Evolutionary conservation across 2,113 vertebrate species (phyloP).

Genomic region (Siniperca chuatsi): DNA sequence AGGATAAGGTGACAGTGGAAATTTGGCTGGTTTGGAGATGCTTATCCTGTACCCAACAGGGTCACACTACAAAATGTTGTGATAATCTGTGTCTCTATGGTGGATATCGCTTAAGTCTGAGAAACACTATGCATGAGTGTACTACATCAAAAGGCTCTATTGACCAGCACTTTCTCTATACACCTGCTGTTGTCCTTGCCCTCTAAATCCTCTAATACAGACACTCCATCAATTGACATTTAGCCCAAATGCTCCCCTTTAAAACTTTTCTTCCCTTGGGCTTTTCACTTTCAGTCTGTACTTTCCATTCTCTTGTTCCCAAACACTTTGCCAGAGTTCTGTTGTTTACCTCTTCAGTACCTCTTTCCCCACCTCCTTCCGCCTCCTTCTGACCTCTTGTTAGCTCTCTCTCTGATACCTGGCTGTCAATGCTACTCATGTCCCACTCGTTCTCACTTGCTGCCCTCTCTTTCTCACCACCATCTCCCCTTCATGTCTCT

Average conservation of each 20-base stretch:
- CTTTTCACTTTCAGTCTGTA: conserved; percentile 31
- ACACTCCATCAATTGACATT: conserved; percentile 42
- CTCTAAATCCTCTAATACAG: conserved; percentile 48
- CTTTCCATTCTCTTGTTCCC: conserved; percentile 35
- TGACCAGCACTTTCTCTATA: conserved; percentile 15
- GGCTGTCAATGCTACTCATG: conserved; percentile 44
- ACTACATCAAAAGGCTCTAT: conserved; percentile 17
- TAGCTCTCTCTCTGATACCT: conserved; percentile 53
- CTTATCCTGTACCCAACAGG: conserved; percentile 18
- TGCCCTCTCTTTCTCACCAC: conserved; percentile 27
- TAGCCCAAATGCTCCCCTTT: conserved; percentile 25
- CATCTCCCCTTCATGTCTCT: conserved; percentile 28
- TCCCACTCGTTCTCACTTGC: conserved; percentile 14
- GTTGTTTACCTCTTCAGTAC: conserved; percentile 45
- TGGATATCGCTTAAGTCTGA: conserved; percentile 18
- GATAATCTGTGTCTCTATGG: background rate
- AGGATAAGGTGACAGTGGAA: conserved; percentile 21
- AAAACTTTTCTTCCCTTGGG: conserved; percentile 33
- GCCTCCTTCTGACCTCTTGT: conserved; percentile 45
- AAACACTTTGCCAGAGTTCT: conserved; percentile 32
- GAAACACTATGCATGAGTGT: conserved; percentile 13
- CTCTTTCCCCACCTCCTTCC: conserved; percentile 22
- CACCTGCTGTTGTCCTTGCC: conserved; percentile 31
- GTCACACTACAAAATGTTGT: conserved; percentile 28
- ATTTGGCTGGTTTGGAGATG: conserved; percentile 7